Base-by-base conservation (phyloP, 2,888 invertebrate genomes). In the Homarus gammarus region DNA sequence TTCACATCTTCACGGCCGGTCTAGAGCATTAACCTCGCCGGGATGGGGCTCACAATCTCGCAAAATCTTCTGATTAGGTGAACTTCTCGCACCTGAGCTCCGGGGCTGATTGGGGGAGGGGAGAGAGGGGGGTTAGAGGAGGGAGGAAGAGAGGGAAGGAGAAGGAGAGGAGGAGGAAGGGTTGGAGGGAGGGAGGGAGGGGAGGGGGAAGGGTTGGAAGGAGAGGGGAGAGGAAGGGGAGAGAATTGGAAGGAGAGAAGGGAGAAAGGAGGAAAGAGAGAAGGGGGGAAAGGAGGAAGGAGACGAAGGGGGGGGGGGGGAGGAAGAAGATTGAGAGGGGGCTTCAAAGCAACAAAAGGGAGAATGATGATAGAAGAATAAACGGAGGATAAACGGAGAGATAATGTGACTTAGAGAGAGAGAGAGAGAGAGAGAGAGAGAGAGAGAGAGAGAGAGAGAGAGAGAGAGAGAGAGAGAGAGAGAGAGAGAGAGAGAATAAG, bases 31-130 rank as follows among this genome's bases (percentile, higher is more conserved):
- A 87, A 82, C 81, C 64, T 82, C 36, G 40, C 81, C 49, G 49
- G 40, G 87, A 87, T 81, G 82, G 73, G 75, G 64, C 87, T 82
- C 61, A 87, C 82, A 82, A 72, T 87, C 87, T 87, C 82, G 87
- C 87, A 87, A 87, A 87, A 87, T 87, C 82, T 82, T 81, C 82
- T 82, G 87, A 82, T 87, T 87, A 87, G 82, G 87, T 87, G 87
- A 87, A 87, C 87, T 87, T 77, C 87, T 82, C 64, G 82, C 87
- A 87, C 87, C 87, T 87, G 87, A 73, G 87, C 40, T 75, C 87
- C 82, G 79, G 70, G 70, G 22, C 38, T 31, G 61, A 27, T 12
- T 10, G 82, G 36, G 64, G 40, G 56, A 49, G 33, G 40, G 33
- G 22, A 33, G 36, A 27, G 31, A n/a, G 44, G 27, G 18, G 12